These are phyloP conservation scores for Eupeodes luniger DNA, from an alignment of 2,888 invertebrate species.

Conservation along the genomic window DNA sequence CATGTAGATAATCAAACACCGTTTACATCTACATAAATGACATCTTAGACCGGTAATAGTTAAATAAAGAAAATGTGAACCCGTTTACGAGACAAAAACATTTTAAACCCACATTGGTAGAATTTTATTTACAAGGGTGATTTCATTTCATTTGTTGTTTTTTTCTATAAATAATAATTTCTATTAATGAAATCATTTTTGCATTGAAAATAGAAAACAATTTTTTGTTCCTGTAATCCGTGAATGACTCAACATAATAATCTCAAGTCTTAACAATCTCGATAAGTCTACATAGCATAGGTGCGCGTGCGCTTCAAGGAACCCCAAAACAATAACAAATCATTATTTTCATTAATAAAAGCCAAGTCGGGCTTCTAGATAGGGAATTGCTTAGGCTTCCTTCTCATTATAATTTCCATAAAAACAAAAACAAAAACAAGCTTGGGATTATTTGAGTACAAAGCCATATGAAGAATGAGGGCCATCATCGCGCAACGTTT, in stretches of 20 bases:
- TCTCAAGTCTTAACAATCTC: neutral
- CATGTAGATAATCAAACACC: too few relatives aligned
- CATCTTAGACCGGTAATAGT: conserved; percentile 23
- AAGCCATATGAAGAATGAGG: conserved; percentile 70
- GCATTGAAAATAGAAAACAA: conserved; percentile 35
- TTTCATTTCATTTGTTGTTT: conserved; percentile 36
- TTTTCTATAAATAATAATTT: neutral
- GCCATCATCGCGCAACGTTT: conserved; percentile 66
- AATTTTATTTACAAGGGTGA: conserved; percentile 40
- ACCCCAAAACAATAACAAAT: conserved; percentile 50
- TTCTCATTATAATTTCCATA: conserved; percentile 62
- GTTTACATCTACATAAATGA: neutral
- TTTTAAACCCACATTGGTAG: conserved; percentile 51
- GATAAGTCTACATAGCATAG: neutral
- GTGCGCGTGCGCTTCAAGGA: conserved; percentile 50
- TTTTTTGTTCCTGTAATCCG: conserved; percentile 50
- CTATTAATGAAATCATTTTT: conserved; percentile 61
- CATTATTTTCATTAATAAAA: conserved; percentile 29
- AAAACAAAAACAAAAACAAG: conserved; percentile 42
- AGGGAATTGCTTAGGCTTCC: conserved; percentile 65
- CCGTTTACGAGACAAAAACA: conserved; percentile 40
- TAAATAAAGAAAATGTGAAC: neutral
- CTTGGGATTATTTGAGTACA: conserved; percentile 60
- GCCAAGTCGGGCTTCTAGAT: conserved; percentile 46
- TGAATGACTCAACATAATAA: conserved; percentile 59